Base-by-base conservation (phyloP, 2,113 vertebrate genomes). In the Coptodon bakossiorum region DNA sequence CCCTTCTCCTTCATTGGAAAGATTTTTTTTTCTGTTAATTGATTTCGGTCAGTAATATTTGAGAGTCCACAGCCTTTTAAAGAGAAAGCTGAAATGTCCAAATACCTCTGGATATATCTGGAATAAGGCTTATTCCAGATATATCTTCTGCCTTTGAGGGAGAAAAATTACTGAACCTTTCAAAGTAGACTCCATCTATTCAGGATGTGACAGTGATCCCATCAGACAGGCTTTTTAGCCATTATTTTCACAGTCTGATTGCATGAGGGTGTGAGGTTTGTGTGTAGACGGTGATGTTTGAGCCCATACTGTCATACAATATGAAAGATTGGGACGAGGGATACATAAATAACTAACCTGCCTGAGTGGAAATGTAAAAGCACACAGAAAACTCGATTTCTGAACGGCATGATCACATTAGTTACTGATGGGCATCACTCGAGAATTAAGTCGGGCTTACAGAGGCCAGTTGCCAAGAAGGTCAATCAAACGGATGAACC, bases 201-300 rank as follows among this genome's bases (percentile, higher is more conserved):
- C 68, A 27, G 27, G 45, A 52, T 31, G 45, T 50, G 10, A 78
- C 45, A 19, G 17, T 52, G 45, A 52, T 78, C 27, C 45, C 10
- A n/a, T 29, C 27, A 52, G 73, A 78, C 16, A 52, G 73, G 73
- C 73, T n/a, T 78, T 78, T 6, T 52, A 78, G 45, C 9, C 45
- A 52, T 78, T 31, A 78, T 78, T 78, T 34, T 52, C 73, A 76
- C 40, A 50, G 71, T 50, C 71, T 78, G 43, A 50, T 50, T 78
- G 27, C 43, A 50, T 12, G 16, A 76, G 14, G 6, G 22, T 50
- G 71, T 29, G 43, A 76, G 7, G 71, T 78, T 3, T 76, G 71
- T 78, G 29, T 78, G 6, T 34, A 0, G 73, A 78, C 50, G 16
- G 71, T 50, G 71, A 50, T 31, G 43, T 24, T 78, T 50, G 27